These are phyloP conservation scores for Tenualosa ilisha DNA, from an alignment of 2,797 vertebrate genomes.

Conservation along the genomic window DNA sequence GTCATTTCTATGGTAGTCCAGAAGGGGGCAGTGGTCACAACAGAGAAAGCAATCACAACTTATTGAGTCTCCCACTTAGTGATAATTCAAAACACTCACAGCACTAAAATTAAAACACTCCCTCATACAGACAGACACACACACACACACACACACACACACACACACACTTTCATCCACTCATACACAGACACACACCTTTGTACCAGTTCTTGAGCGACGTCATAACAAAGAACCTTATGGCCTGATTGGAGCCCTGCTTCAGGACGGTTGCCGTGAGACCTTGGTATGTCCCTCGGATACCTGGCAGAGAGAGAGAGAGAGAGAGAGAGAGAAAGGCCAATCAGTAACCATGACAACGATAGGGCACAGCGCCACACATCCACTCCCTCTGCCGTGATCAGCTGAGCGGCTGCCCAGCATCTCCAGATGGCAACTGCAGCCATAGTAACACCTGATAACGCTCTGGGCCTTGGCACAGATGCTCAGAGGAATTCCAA, in stretches of 20 bases:
- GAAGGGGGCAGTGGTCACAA: slow-evolving; percentile 41
- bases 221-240: slow-evolving; percentile 95
- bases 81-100: neutral
- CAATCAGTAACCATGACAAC: neutral
- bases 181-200: slow-evolving; percentile 71
- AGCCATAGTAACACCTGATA: neutral
- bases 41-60: neutral
- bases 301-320: slow-evolving; percentile 64
- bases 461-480: neutral
- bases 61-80: neutral
- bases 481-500: neutral
- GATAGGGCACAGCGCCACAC: neutral
- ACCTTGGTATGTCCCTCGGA: slow-evolving; percentile 93
- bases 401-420: neutral
- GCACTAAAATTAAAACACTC: neutral
- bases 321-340: neutral
- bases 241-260: slow-evolving; percentile 96
- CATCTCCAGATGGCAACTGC: neutral
- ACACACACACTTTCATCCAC: neutral
- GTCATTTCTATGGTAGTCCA: slow-evolving; percentile 31
- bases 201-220: slow-evolving; percentile 94
- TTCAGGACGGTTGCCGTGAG: slow-evolving; percentile 92
- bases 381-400: neutral
- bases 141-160: neutral
- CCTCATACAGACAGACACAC: neutral